phyloP scores from a whole-genome alignment of 2,113 vertebrate species.

The Melospiza melodia region DNA sequence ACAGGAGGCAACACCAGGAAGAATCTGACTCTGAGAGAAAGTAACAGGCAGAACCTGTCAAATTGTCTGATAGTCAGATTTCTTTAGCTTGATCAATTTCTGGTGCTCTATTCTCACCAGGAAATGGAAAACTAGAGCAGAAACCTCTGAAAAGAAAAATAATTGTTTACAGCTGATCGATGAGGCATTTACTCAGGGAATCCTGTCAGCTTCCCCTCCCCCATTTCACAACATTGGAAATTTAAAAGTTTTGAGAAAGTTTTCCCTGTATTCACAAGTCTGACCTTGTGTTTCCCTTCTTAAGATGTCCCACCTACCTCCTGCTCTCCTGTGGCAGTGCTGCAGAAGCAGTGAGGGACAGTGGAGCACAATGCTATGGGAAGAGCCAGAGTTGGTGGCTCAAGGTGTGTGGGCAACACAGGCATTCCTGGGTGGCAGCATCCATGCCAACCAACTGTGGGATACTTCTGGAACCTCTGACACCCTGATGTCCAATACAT shows the following conservation, averaged over 20 bases:
- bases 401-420: accelerated
- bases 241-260: not conserved
- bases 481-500: not conserved
- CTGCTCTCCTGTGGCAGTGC: not conserved
- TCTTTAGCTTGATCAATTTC: not conserved
- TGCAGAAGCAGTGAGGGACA: not conserved
- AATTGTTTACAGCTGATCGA: not conserved
- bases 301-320: not conserved
- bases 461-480: not conserved
- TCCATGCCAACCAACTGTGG: not conserved
- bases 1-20: not conserved
- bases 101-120: not conserved
- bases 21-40: not conserved
- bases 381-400: not conserved
- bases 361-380: accelerated
- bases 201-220: not conserved
- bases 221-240: not conserved
- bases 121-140: not conserved
- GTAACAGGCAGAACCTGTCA: not conserved
- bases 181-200: not conserved
- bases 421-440: accelerated
- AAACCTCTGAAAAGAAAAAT: not conserved
- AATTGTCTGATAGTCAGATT: not conserved
- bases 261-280: not conserved
- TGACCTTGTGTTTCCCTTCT: not conserved